These are phyloP conservation scores for Ameiurus melas DNA, from an alignment of 2,113 vertebrate species.

Conservation along the genomic window DNA sequence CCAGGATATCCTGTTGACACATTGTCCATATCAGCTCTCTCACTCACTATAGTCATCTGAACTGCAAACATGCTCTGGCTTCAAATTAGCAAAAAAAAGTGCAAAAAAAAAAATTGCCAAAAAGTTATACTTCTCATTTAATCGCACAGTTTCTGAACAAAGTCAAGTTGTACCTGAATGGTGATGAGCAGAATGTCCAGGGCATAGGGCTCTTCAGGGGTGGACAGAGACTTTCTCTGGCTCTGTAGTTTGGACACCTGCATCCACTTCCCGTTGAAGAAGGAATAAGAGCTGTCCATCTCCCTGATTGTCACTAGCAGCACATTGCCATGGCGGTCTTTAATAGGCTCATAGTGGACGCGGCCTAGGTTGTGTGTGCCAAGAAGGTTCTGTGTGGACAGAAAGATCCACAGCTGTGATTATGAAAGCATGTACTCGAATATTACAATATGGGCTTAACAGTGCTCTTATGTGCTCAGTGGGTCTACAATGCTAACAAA, in stretches of 20 bases:
- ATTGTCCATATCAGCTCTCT: background rate
- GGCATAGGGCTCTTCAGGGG: slow-evolving; percentile 94
- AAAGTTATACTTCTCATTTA: background rate
- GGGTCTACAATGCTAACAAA: slow-evolving; percentile 26
- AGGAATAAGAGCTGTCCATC: slow-evolving; percentile 85
- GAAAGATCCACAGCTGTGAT: slow-evolving; percentile 22
- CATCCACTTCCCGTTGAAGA: slow-evolving; percentile 94
- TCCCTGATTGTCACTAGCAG: slow-evolving; percentile 90
- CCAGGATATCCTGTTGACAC: slow-evolving; percentile 82
- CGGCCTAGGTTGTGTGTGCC: slow-evolving; percentile 93
- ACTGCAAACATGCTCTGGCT: background rate
- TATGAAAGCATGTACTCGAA: slow-evolving; percentile 20
- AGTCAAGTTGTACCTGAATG: slow-evolving; percentile 81
- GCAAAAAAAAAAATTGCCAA: background rate
- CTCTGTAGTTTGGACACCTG: slow-evolving; percentile 95
- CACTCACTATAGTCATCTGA: background rate
- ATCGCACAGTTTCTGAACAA: too few species aligned
- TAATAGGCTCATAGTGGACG: slow-evolving; percentile 95
- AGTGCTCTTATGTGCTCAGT: slow-evolving; percentile 6
- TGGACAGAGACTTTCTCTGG: slow-evolving; percentile 97
- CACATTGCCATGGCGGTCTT: slow-evolving; percentile 94
- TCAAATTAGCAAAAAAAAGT: background rate
- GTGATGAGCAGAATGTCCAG: slow-evolving; percentile 96
- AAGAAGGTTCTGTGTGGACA: slow-evolving; percentile 83
- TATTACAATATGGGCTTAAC: slow-evolving; percentile 7